These are phyloP conservation scores for Ctenochaetus hawaiiensis DNA, from an alignment of 2,797 vertebrate species.

Conservation along the genomic window DNA sequence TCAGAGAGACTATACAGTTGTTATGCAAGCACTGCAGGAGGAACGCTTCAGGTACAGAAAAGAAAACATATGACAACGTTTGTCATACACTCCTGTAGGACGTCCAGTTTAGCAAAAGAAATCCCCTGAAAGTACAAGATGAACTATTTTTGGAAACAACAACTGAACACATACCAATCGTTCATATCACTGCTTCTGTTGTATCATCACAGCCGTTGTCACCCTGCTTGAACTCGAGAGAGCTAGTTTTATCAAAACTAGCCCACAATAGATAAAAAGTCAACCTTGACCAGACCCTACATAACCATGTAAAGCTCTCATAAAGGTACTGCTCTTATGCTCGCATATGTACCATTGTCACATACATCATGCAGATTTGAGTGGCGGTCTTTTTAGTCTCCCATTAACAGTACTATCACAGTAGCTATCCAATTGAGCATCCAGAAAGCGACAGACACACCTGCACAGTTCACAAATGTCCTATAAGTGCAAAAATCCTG, in stretches of 20 bases:
- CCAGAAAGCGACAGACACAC: constrained; percentile 23
- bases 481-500: constrained; percentile 3
- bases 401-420: background rate
- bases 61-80: background rate
- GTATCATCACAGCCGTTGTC: background rate
- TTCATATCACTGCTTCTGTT: constrained; percentile 4
- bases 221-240: background rate
- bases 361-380: background rate
- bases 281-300: constrained; percentile 34
- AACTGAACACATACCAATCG: background rate
- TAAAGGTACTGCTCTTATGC: background rate
- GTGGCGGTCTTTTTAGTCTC: constrained; percentile 10
- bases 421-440: background rate
- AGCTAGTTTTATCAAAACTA: constrained; percentile 45
- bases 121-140: constrained; percentile 22
- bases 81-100: constrained; percentile 5
- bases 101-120: constrained; percentile 20
- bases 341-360: background rate
- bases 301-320: constrained; percentile 3
- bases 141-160: constrained; percentile 38
- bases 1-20: constrained; percentile 93
- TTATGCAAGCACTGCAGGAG: constrained; percentile 95
- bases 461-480: constrained; percentile 20
- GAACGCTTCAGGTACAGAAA: constrained; percentile 93
- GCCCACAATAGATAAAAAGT: constrained; percentile 32